These are phyloP conservation scores for Oreochromis grahami DNA, from an alignment of 2,797 vertebrate genomes.

Conservation along the genomic window DNA sequence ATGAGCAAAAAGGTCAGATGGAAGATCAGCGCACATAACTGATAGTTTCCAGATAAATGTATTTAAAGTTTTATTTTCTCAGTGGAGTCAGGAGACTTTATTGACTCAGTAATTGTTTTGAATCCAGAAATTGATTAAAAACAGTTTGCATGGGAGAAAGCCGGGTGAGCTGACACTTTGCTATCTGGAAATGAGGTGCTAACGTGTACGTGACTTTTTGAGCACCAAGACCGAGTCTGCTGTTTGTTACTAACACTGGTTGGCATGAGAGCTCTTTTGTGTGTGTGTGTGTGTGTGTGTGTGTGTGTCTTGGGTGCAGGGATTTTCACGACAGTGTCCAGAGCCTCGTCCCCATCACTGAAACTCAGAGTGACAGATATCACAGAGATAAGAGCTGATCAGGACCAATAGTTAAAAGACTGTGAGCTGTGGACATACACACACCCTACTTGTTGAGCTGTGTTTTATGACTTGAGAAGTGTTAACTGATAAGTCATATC, in stretches of 20 bases:
- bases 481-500: slow-evolving; percentile 38
- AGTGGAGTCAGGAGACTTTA: neutral
- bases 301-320: neutral
- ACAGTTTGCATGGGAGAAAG: neutral
- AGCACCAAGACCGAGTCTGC: neutral
- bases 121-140: neutral
- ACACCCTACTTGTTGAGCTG: slow-evolving; percentile 21
- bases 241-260: neutral
- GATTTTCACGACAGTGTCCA: slow-evolving; percentile 30
- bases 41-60: neutral
- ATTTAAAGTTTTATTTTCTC: neutral
- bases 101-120: neutral
- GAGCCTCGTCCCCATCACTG: slow-evolving; percentile 8
- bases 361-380: slow-evolving; percentile 12
- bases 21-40: neutral
- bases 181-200: neutral
- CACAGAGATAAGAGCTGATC: slow-evolving; percentile 25
- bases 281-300: neutral
- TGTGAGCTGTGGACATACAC: neutral
- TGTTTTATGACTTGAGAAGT: slow-evolving; percentile 30
- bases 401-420: neutral
- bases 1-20: neutral
- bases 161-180: neutral
- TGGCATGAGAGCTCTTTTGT: neutral
- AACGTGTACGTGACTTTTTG: neutral